A percentile compares a stretch with the other conserved stretches of the same genome.
phyloP scores from a whole-genome alignment of 2,113 vertebrate species.

The Panthera uncia region DNA sequence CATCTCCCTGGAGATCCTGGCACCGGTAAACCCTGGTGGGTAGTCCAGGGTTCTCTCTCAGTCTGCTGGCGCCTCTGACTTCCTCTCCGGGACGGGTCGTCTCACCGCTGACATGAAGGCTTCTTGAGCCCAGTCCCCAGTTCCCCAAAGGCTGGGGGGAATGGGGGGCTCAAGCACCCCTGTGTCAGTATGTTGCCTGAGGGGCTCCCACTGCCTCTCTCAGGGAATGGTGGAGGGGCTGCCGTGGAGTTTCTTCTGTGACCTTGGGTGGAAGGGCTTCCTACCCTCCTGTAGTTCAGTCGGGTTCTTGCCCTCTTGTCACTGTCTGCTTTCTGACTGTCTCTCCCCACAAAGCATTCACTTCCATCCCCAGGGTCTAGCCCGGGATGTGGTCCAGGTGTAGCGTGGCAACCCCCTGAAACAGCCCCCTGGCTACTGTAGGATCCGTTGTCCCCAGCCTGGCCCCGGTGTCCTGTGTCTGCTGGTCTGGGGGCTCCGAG shows the following conservation, averaged over 20 bases:
- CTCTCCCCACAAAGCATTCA: background rate
- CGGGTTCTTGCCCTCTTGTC: background rate
- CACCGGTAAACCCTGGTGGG: background rate
- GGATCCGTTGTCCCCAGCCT: background rate
- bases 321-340: background rate
- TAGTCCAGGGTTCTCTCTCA: background rate
- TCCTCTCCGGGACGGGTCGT: background rate
- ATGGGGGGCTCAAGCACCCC: background rate
- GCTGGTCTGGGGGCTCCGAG: background rate
- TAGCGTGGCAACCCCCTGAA: accelerated
- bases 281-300: background rate
- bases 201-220: background rate
- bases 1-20: background rate
- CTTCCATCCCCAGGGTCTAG: background rate
- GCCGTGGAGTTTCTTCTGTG: background rate
- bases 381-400: background rate
- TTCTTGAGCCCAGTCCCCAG: background rate
- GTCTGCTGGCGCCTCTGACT: background rate
- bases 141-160: background rate
- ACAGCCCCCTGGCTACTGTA: background rate
- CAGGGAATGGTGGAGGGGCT: background rate
- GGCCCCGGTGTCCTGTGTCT: background rate
- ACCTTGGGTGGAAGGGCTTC: background rate
- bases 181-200: background rate
- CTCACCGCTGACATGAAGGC: background rate